Percentiles rank a stretch among this genome's conserved stretches.
These are phyloP conservation scores for Laupala kohalensis DNA, from an alignment of 1,140 invertebrate species.

Conservation along the genomic window DNA sequence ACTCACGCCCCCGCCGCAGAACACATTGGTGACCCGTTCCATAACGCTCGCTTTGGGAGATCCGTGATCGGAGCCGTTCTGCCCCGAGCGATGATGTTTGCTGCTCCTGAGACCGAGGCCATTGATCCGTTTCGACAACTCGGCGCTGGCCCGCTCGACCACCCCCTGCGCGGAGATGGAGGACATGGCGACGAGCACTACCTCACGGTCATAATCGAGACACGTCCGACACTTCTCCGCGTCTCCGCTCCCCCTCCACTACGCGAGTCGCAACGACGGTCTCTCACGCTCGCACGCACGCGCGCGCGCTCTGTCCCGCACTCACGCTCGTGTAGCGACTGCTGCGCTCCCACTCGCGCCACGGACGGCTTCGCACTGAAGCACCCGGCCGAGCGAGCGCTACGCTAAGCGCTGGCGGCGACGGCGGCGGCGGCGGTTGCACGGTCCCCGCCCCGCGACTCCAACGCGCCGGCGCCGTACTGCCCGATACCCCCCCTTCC, in stretches of 20 bases:
- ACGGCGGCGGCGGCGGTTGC: no score
- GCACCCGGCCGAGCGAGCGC: no score
- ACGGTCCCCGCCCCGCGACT: no score
- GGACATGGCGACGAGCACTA: slow-evolving; percentile 11
- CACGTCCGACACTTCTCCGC: no score
- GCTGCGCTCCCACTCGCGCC: background rate
- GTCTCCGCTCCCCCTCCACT: no score
- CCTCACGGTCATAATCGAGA: no score
- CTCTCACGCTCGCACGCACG: no score
- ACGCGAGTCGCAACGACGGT: no score
- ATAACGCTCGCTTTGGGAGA: slow-evolving; percentile 52
- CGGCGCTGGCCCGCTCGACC: slow-evolving; percentile 75
- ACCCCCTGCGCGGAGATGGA: slow-evolving; percentile 61
- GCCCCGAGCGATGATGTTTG: slow-evolving; percentile 34
- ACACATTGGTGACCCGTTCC: slow-evolving; percentile 69
- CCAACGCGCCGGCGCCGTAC: no score
- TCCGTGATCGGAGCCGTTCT: slow-evolving; percentile 1
- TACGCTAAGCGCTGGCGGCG: no score
- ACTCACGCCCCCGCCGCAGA: slow-evolving; percentile 42
- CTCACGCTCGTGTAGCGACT: background rate
- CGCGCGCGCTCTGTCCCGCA: no score
- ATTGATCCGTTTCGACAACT: slow-evolving; percentile 74
- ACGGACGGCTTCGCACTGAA: background rate
- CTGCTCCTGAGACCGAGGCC: slow-evolving; percentile 58
- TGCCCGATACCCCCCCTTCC: no score